Evolutionary conservation across 2,797 vertebrate species (phyloP).

Genomic region (Nothura maculosa): DNA sequence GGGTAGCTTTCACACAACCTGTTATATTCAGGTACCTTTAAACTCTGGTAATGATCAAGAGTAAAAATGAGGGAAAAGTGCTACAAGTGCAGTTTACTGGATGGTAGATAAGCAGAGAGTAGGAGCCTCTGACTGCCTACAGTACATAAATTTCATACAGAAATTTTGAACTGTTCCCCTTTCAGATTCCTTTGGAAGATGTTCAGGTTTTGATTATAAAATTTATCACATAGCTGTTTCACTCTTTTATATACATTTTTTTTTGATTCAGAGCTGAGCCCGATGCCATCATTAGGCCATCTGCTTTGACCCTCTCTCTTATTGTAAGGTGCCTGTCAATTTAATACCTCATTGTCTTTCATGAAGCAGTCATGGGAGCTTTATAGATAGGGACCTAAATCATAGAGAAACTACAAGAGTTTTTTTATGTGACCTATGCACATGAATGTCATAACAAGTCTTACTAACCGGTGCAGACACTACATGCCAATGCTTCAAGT

Average conservation of each 20-base stretch:
- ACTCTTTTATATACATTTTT: background rate
- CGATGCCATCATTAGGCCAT: constrained; percentile 8
- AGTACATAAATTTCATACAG: background rate
- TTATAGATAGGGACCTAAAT: constrained; percentile 39
- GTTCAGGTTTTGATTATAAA: background rate
- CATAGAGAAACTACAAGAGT: background rate
- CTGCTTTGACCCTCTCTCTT: constrained; percentile 34
- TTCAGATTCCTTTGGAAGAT: background rate
- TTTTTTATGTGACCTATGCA: constrained; percentile 37
- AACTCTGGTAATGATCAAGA: constrained; percentile 16
- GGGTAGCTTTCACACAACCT: background rate
- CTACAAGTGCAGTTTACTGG: background rate
- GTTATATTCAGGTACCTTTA: constrained; percentile 54
- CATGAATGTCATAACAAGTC: constrained; percentile 23
- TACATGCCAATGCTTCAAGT: background rate
- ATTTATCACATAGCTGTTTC: background rate
- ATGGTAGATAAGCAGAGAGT: background rate
- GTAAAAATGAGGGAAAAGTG: background rate
- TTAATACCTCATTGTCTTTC: constrained; percentile 48
- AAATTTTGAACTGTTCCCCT: background rate
- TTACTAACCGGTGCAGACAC: constrained; percentile 13
- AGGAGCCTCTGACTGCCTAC: background rate
- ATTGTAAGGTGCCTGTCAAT: background rate
- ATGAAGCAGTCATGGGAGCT: constrained; percentile 32
- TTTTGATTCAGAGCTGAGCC: background rate